Evolutionary conservation across 2,113 vertebrate genomes (phyloP).

Genomic region (Cavia porcellus): DNA sequence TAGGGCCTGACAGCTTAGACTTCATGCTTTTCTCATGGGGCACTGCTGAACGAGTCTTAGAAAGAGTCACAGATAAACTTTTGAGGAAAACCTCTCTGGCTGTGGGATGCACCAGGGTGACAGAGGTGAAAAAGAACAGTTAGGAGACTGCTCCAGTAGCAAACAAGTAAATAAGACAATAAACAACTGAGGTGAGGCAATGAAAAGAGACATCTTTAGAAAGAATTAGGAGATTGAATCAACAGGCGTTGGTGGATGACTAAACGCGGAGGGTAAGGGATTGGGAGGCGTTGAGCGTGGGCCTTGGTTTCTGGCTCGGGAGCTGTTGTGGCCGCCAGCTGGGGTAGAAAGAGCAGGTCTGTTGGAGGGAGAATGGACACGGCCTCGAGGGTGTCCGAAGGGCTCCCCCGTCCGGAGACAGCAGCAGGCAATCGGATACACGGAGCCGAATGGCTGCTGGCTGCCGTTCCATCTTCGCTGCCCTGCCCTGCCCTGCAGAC

Average conservation of each 20-base stretch:
- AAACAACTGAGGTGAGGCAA: not conserved
- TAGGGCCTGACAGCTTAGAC: not conserved
- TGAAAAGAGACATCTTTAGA: not conserved
- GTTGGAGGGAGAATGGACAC: not conserved
- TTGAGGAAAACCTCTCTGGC: not conserved
- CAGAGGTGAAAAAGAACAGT: too few species aligned
- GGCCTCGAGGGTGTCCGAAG: not conserved
- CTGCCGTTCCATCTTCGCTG: not conserved
- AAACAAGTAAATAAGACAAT: not conserved
- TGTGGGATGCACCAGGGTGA: not conserved
- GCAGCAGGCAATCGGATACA: not conserved
- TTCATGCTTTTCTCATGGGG: not conserved
- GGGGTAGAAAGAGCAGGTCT: not conserved
- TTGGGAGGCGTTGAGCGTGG: not conserved
- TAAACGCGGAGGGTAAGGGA: not conserved
- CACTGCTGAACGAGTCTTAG: not conserved
- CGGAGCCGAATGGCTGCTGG: not conserved
- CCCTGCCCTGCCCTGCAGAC: conserved; percentile 44
- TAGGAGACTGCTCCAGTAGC: not conserved
- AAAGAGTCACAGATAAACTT: not conserved
- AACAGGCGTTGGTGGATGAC: not conserved
- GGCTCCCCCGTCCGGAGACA: not conserved
- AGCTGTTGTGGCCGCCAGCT: not conserved
- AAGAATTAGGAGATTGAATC: not conserved
- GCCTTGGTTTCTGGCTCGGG: not conserved